A percentile compares a stretch with the other conserved stretches of the same genome.
Evolutionary conservation across 2,888 invertebrate genomes (phyloP).

Genomic region (Fragum sueziense): DNA sequence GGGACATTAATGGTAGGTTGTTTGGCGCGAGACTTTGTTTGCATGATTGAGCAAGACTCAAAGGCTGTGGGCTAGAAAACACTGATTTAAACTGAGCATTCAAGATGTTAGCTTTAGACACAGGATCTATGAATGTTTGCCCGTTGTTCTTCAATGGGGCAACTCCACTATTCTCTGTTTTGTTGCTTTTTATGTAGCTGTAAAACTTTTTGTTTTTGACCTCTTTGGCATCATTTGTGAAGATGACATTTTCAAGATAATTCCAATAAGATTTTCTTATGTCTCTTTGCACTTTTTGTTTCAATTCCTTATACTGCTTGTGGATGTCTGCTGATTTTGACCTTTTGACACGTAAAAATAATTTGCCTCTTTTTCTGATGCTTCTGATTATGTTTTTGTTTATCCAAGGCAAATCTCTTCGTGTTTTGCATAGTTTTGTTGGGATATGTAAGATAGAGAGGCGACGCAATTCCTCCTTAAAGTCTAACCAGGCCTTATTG

Average conservation of each 20-base stretch:
- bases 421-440: too few relatives aligned
- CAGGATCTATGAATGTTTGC: slow-evolving; percentile 4
- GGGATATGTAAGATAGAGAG: too few relatives aligned
- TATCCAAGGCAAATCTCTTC: too few relatives aligned
- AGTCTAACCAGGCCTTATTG: slow-evolving; percentile 14
- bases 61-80: slow-evolving; percentile 12
- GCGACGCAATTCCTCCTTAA: too few relatives aligned
- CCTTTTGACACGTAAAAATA: too few relatives aligned
- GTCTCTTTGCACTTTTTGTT: slow-evolving; percentile 17
- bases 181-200: slow-evolving; percentile 24
- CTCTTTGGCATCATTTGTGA: background rate
- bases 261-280: slow-evolving; percentile 23
- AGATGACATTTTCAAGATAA: slow-evolving; percentile 29
- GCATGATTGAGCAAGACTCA: background rate
- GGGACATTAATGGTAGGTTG: background rate
- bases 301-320: background rate
- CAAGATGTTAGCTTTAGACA: slow-evolving; percentile 12
- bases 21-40: background rate
- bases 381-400: too few relatives aligned
- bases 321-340: too few relatives aligned
- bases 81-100: slow-evolving; percentile 31
- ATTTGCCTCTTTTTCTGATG: too few relatives aligned
- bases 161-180: slow-evolving; percentile 9
- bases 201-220: slow-evolving; percentile 27
- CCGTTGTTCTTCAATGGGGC: slow-evolving; percentile 14